phyloP scores from a whole-genome alignment of 2,888 invertebrate genomes.

The Amblyjoppa proteus region DNA sequence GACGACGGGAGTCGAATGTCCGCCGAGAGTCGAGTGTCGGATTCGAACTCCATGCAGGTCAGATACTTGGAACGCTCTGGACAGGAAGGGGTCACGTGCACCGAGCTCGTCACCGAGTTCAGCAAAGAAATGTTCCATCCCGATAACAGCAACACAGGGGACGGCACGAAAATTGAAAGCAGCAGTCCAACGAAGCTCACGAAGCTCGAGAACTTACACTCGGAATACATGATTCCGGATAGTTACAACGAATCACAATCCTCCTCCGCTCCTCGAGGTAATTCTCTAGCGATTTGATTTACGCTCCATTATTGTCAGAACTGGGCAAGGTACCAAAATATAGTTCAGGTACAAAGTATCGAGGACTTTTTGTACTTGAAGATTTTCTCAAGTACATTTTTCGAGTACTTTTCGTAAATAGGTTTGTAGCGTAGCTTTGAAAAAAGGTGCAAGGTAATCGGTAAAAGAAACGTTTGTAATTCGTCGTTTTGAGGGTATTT shows the following conservation, averaged over 20 bases:
- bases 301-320: conserved; percentile 33
- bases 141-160: conserved; percentile 72
- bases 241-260: conserved; percentile 75
- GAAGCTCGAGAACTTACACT: conserved; percentile 81
- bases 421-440: no score
- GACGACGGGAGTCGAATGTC: conserved; percentile 92
- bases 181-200: conserved; percentile 71
- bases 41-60: conserved; percentile 88
- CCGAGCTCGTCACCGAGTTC: conserved; percentile 87
- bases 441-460: no score
- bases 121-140: conserved; percentile 88
- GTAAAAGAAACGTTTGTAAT: no score
- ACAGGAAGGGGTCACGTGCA: conserved; percentile 73
- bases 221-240: conserved; percentile 81
- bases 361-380: no score
- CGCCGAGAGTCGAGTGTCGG: conserved; percentile 91
- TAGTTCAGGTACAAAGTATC: no score
- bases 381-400: no score
- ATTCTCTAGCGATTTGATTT: conserved; percentile 35
- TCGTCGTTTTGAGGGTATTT: no score
- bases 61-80: conserved; percentile 78
- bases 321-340: not conserved
- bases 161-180: conserved; percentile 76
- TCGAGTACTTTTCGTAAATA: no score
- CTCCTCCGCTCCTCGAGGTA: conserved; percentile 74